Conservation (phyloP, 2,888 invertebrate species). For the Protophormia terraenovae region DNA sequence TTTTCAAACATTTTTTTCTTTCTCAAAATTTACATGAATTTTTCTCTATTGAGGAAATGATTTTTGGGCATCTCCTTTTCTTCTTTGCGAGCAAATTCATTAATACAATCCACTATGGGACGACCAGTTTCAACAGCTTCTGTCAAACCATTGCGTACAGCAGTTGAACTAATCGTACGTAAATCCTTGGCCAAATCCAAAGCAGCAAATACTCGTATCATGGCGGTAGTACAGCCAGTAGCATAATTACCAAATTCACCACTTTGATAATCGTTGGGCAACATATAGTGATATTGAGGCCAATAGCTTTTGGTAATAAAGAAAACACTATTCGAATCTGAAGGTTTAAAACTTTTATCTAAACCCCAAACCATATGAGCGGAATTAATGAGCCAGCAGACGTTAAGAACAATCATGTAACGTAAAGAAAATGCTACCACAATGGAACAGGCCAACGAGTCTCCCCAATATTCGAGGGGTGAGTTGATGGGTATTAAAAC, state of each 20-base stretch:
- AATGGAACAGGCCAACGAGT: constrained; percentile 84
- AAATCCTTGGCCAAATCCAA: constrained; percentile 86
- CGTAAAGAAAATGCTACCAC: constrained; percentile 88
- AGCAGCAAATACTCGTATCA: constrained; percentile 87
- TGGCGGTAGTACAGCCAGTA: constrained; percentile 85
- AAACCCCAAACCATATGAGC: constrained; percentile 88
- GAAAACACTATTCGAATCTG: constrained; percentile 89
- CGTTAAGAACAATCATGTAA: constrained; percentile 85
- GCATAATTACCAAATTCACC: constrained; percentile 91
- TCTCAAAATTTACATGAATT: constrained; percentile 76
- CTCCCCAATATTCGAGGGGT: constrained; percentile 90
- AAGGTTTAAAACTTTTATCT: constrained; percentile 86
- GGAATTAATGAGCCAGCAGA: constrained; percentile 88
- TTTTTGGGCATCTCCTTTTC: constrained; percentile 81
- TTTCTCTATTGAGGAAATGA: constrained; percentile 82
- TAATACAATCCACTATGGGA: constrained; percentile 84
- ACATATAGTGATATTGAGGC: constrained; percentile 90
- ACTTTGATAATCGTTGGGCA: constrained; percentile 91
- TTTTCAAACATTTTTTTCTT: neutral
- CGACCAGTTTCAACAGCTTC: constrained; percentile 83
- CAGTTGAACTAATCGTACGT: constrained; percentile 84
- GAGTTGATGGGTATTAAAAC: constrained; percentile 88
- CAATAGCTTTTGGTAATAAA: constrained; percentile 88
- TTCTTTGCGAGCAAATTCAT: constrained; percentile 81
- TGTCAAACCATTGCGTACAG: constrained; percentile 85